These are phyloP conservation scores for Squalus acanthias DNA, from an alignment of 2,797 vertebrate genomes.

Conservation along the genomic window DNA sequence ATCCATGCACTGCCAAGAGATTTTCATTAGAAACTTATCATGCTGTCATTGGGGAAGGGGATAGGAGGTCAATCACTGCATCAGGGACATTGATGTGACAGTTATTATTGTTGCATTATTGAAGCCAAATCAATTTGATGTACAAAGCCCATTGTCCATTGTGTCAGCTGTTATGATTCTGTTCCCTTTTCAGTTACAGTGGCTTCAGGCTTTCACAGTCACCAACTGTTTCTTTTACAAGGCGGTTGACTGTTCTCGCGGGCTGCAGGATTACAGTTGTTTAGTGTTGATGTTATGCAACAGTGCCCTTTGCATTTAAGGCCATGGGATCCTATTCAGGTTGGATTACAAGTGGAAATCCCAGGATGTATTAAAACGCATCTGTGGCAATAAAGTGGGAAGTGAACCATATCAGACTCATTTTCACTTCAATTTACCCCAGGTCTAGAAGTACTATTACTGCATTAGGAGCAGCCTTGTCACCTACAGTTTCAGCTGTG, in stretches of 20 bases:
- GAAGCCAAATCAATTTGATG: not conserved
- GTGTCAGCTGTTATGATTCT: not conserved
- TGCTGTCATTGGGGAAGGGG: not conserved
- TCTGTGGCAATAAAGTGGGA: not conserved
- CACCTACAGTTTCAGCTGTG: not conserved
- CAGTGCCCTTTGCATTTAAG: not conserved
- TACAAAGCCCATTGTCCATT: not conserved
- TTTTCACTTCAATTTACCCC: conserved; percentile 17
- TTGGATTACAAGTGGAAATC: not conserved
- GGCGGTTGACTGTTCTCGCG: not conserved
- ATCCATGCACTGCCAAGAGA: not conserved
- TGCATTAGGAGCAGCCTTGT: not conserved
- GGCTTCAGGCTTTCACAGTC: not conserved
- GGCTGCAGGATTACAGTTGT: not conserved
- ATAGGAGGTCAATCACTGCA: not conserved
- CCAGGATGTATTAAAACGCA: not conserved
- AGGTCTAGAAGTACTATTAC: not conserved
- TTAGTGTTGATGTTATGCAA: not conserved
- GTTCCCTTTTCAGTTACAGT: not conserved
- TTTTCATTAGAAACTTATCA: not conserved
- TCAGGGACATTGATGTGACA: not conserved
- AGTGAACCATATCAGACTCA: not conserved
- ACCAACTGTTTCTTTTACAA: not conserved
- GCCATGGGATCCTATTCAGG: not conserved
- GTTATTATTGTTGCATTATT: not conserved